Evolutionary conservation across 1,140 invertebrate species (phyloP).

Genomic region (Pseudomyrmex cubaensis): DNA sequence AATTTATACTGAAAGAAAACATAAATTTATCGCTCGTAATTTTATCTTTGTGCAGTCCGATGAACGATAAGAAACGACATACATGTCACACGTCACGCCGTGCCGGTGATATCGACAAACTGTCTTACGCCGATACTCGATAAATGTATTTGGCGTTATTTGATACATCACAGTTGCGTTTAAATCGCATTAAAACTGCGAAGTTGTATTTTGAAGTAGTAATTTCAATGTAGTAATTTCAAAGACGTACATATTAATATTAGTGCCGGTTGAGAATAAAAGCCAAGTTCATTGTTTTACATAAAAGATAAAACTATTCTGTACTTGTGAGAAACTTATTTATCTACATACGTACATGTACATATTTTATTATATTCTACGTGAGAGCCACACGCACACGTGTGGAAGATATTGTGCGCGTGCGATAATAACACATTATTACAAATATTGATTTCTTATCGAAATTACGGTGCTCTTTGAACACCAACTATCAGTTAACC

Average conservation of each 20-base stretch:
- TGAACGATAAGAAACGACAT: conserved; percentile 46
- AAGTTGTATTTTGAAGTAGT: neutral
- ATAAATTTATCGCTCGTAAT: conserved; percentile 21
- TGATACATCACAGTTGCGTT: neutral
- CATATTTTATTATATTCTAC: no score
- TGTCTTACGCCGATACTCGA: neutral
- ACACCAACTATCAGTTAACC: conserved; percentile 1
- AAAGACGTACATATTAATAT: neutral
- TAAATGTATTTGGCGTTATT: conserved; percentile 1
- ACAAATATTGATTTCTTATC: neutral
- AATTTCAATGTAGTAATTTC: neutral
- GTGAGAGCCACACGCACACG: no score
- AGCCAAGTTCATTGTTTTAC: neutral
- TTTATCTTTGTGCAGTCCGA: conserved; percentile 39
- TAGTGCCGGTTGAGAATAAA: neutral
- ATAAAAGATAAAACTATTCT: neutral
- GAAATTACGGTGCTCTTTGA: neutral
- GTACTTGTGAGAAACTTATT: no score
- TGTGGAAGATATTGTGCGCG: neutral
- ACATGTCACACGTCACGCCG: neutral
- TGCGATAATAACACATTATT: neutral
- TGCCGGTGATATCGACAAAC: neutral
- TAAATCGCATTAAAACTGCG: neutral
- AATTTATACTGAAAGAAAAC: neutral
- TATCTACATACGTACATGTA: no score